Evolutionary conservation across 1,140 invertebrate species (phyloP), one percentile per base, ranked within the genome.

Genomic region (Glossosoma conforme): DNA sequence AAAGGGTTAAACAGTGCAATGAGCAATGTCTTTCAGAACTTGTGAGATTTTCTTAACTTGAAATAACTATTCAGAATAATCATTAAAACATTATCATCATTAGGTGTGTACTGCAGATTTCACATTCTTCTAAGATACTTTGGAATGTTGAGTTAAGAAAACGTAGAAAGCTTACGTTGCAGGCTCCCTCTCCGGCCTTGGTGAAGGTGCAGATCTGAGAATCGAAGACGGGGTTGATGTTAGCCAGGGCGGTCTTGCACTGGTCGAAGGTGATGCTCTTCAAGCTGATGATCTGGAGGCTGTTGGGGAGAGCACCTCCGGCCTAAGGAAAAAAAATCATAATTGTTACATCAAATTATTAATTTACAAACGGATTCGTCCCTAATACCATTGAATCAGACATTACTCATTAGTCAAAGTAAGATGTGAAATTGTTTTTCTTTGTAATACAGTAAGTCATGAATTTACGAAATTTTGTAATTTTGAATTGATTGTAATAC

Each of bases 141-240:
- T n/a, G n/a, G n/a, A n/a, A n/a, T n/a, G n/a, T n/a, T n/a, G n/a
- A n/a, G n/a, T n/a, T n/a, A n/a, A n/a, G n/a, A n/a, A n/a, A n/a
- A n/a, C n/a, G n/a, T n/a, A n/a, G n/a, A n/a, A n/a, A 17, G 43
- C 19, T 54, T 43, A 54, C 52, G 20, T 80, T 70, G 43, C 79
- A 81, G 9, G 77, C 76, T 2, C 79, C 80, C 58, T 80, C 67
- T 10, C 78, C 79, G 21, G 56, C 54, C 51, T 74, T 77, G 1
- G 80, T 82, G 17, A 79, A 68, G 0, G 81, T 81, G 56, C 81
- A 84, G 18, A 83, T 24, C n/a, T 47, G 24, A 25, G 1, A 18
- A 10, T 46, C 24, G 45, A 60, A 62, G 1, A 71, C 68, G 0
- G 60, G 48, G 21, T 66, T 64, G 32, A 70, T 62, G 6, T 24